Base-by-base conservation (phyloP, 2,113 vertebrate species). In the Phaethornis superciliosus region DNA sequence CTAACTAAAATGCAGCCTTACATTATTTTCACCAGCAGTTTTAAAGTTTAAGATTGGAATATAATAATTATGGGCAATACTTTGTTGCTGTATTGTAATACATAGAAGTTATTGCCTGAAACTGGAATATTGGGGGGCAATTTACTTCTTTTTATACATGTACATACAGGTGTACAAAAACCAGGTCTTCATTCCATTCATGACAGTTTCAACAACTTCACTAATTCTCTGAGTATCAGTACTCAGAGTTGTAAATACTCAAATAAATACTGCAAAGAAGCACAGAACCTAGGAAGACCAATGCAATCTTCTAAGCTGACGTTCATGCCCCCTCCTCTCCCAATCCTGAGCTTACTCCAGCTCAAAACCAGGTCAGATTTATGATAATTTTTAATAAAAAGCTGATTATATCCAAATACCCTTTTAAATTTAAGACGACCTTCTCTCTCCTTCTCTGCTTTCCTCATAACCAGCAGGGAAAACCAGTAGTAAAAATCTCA, bases 351-450 rank as follows among this genome's bases (percentile, higher is more conserved):
- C n/a, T 72, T 26, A 67, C 11, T 63, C 54, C 15, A 77, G 16
- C 58, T 74, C 81, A 78, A 33, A 64, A 56, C 47, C 44, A 78
- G 64, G n/a, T 63, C 81, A 88, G 54, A 83, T 56, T 75, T 74
- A 71, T 58, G 8, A 72, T 63, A 71, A 74, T 67, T 85, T 89
- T 88, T 75, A 81, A 83, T 90, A 83, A 93, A 95, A 91, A 91
- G 37, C 35, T 75, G 56, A 88, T 83, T 88, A 81, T 64, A 81
- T 33, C 54, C 58, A 86, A 78, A 83, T 40, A 32, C 5, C 23
- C 33, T 67, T 68, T 52, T 27, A 81, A 55, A 80, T 32, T n/a
- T 56, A 89, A 91, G 67, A 23, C 64, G 74, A 40, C 32, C 68
- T 77, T 63, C 32, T 30, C 44, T 89, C 12, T 1, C 63, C 35